These are phyloP conservation scores for Halichoerus grypus DNA, from an alignment of 2,113 vertebrate genomes.

Conservation along the genomic window DNA sequence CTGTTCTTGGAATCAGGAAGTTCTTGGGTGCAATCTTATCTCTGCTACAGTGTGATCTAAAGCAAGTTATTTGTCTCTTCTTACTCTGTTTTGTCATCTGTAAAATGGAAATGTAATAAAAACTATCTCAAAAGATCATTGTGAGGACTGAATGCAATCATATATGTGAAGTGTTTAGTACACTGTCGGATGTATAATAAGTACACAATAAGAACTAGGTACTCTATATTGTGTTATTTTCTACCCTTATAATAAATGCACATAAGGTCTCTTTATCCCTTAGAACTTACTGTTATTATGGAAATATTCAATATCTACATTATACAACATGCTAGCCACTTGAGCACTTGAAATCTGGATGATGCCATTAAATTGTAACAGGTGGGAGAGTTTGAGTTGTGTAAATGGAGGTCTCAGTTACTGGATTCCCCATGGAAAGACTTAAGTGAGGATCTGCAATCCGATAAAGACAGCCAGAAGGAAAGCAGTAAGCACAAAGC, in stretches of 20 bases:
- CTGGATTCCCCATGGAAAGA: not conserved
- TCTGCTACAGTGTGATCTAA: not conserved
- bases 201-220: not conserved
- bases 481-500: not conserved
- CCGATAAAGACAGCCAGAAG: not conserved
- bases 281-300: not conserved
- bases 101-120: not conserved
- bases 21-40: not conserved
- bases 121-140: not conserved
- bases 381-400: not conserved
- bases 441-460: not conserved
- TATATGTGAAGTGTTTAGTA: not conserved
- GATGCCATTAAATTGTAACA: not conserved
- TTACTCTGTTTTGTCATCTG: not conserved
- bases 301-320: not conserved
- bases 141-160: not conserved
- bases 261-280: not conserved
- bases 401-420: not conserved
- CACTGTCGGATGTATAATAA: not conserved
- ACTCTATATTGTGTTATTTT: not conserved
- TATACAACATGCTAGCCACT: not conserved
- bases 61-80: not conserved
- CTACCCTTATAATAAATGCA: not conserved
- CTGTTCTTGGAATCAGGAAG: not conserved
- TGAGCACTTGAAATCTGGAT: not conserved